phyloP scores from a whole-genome alignment of 2,888 invertebrate genomes.

The Pollenia angustigena region DNA sequence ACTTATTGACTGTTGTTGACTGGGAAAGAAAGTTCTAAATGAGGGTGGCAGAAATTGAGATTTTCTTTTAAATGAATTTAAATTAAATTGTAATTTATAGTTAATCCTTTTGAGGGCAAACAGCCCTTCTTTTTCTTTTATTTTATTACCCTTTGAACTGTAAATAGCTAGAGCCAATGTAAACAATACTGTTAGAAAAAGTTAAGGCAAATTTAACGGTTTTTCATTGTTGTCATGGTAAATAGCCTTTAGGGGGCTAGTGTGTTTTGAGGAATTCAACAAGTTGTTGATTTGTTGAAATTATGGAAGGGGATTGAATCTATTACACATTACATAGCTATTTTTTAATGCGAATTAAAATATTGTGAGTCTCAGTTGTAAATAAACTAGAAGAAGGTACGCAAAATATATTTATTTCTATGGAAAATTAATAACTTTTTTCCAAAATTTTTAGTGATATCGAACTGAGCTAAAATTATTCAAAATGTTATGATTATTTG shows the following conservation, averaged over 20 bases:
- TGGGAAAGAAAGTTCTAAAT: not conserved
- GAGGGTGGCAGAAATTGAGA: slow-evolving; percentile 47
- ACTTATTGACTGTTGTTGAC: not conserved
- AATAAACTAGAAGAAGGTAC: no score
- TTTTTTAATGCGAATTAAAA: no score
- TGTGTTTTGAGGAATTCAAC: slow-evolving; percentile 45
- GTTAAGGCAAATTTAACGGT: slow-evolving; percentile 13
- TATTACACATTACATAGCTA: no score
- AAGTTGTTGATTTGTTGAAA: slow-evolving; percentile 28
- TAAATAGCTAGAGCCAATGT: not conserved
- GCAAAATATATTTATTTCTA: no score
- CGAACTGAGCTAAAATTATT: no score
- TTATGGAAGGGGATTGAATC: not conserved
- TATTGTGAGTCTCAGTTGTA: no score
- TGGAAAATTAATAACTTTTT: no score
- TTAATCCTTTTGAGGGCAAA: slow-evolving; percentile 53
- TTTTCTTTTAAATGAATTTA: slow-evolving; percentile 59
- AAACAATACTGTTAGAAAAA: slow-evolving; percentile 1
- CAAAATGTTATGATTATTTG: no score
- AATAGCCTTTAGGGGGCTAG: slow-evolving; percentile 12
- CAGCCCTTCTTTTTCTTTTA: slow-evolving; percentile 3
- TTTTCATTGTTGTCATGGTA: slow-evolving; percentile 31
- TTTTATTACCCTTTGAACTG: not conserved
- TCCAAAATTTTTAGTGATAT: no score
- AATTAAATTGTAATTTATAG: slow-evolving; percentile 68